Base-by-base conservation (phyloP, 2,797 vertebrate species). In the Schizopygopsis pylzovi region DNA sequence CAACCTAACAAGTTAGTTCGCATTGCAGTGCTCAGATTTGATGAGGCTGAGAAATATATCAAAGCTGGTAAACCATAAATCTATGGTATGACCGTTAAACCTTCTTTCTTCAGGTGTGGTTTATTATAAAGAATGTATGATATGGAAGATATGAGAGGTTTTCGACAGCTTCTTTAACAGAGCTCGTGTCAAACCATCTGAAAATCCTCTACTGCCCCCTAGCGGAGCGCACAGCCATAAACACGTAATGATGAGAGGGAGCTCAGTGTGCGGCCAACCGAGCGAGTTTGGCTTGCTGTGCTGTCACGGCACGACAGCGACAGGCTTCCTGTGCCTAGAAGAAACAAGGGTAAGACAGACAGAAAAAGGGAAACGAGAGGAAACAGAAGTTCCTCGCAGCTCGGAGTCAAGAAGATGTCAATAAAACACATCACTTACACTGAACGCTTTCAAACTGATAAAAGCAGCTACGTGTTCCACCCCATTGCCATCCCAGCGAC, bases 161-260 rank as follows among this genome's bases (percentile, higher is more conserved):
- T 67, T 39, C 59, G 68, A 59, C 61, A 41, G 49, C 15, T 25
- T 68, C 18, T 52, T 76, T 18, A 3, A 54, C 13, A 11, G 72
- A 67, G 61, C 11, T 78, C 22, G 15, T 47, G 3, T 79, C 15
- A 59, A 5, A 28, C 16, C 33, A 63, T 87, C 83, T 73, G 20
- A 81, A 88, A 73, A 87, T 89, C 68, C 79, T 88, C 78, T 86
- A 89, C 25, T 88, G 88, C 88, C 87, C 87, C 84, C 90, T 88
- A 85, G 84, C 61, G 88, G 41, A 81, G 37, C 13, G 22, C 43
- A 52, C 12, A n/a, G 45, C 20, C 28, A 4, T 4, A 39, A 72
- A 73, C 15, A 28, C n/a, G n/a, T 47, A 2, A 61, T n/a, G 11
- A 59, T 7, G 15, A 70, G 13, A 79, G 25, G 13, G 65, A 15